phyloP scores from a whole-genome alignment of 2,888 invertebrate genomes.

The Papilio protenor region DNA sequence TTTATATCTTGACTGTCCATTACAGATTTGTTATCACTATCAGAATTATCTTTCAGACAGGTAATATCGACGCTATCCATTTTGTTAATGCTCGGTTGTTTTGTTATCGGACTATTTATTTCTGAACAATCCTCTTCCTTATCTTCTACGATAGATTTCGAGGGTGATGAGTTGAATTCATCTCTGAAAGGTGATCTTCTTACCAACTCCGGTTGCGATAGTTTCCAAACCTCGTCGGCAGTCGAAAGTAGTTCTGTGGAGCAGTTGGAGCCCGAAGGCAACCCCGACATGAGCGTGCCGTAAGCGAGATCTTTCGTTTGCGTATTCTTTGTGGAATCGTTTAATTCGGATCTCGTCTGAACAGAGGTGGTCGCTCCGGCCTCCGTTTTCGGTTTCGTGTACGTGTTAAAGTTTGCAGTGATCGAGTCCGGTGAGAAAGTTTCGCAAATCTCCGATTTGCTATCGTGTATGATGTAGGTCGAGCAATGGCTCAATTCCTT shows the following conservation, averaged over 20 bases:
- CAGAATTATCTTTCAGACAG: slow-evolving; percentile 64
- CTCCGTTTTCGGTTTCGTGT: slow-evolving; percentile 73
- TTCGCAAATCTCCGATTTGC: slow-evolving; percentile 71
- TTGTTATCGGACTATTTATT: slow-evolving; percentile 56
- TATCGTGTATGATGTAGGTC: slow-evolving; percentile 76
- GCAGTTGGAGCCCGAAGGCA: slow-evolving; percentile 75
- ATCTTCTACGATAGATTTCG: slow-evolving; percentile 53
- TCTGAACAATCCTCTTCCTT: slow-evolving; percentile 47
- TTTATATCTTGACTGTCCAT: slow-evolving; percentile 49
- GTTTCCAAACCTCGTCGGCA: slow-evolving; percentile 68
- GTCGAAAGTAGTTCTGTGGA: slow-evolving; percentile 68
- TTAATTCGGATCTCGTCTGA: slow-evolving; percentile 65
- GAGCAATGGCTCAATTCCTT: slow-evolving; percentile 72
- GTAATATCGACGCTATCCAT: slow-evolving; percentile 76
- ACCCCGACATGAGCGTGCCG: slow-evolving; percentile 70
- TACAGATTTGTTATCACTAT: slow-evolving; percentile 55
- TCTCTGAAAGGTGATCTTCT: slow-evolving; percentile 66
- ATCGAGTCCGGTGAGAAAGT: slow-evolving; percentile 78
- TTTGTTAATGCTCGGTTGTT: slow-evolving; percentile 63
- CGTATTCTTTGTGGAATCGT: slow-evolving; percentile 70
- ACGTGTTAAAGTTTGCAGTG: slow-evolving; percentile 73
- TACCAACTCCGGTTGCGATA: slow-evolving; percentile 71
- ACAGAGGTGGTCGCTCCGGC: slow-evolving; percentile 62
- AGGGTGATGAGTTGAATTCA: slow-evolving; percentile 59
- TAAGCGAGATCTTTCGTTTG: slow-evolving; percentile 76